Evolutionary conservation across 2,888 invertebrate genomes (phyloP).

Genomic region (Ptilodon capucinus): DNA sequence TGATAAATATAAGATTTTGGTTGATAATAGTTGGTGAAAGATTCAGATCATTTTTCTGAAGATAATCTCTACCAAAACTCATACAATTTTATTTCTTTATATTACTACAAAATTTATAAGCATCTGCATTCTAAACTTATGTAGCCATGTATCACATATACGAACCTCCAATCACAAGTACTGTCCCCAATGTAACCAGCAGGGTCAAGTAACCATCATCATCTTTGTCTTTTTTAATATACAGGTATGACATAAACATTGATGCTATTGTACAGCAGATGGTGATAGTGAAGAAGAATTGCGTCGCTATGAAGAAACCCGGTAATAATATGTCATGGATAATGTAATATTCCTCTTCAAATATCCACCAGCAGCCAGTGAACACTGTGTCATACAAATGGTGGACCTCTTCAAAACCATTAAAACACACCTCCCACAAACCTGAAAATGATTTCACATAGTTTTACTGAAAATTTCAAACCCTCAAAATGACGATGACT

Average conservation of each 20-base stretch:
- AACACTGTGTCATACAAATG: conserved; percentile 93
- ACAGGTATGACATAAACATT: conserved; percentile 87
- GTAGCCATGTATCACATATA: too few species aligned
- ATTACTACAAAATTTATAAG: too few species aligned
- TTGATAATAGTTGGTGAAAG: not conserved
- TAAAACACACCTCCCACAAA: conserved; percentile 97
- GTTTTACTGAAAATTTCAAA: too few species aligned
- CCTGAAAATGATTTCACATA: conserved; percentile 78
- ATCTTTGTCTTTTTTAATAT: conserved; percentile 88
- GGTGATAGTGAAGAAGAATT: conserved; percentile 95
- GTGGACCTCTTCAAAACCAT: conserved; percentile 92
- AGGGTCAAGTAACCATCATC: conserved; percentile 90
- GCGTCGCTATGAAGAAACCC: conserved; percentile 95
- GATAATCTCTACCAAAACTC: too few species aligned
- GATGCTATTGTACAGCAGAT: conserved; percentile 91
- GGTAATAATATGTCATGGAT: conserved; percentile 95
- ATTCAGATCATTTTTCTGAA: too few species aligned
- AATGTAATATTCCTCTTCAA: conserved; percentile 98
- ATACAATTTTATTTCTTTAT: too few species aligned
- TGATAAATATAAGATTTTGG: not conserved
- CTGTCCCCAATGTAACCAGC: conserved; percentile 88
- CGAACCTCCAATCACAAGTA: conserved; percentile 86
- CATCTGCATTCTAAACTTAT: too few species aligned
- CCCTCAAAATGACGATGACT: too few species aligned
- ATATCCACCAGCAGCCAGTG: conserved; percentile 97